Evolutionary conservation across 30 jellyfish, hydroid and myxozoan species (phyloP), one percentile per base, ranked within the genome.

Genomic region (Hydractinia symbiolongicarpus): DNA sequence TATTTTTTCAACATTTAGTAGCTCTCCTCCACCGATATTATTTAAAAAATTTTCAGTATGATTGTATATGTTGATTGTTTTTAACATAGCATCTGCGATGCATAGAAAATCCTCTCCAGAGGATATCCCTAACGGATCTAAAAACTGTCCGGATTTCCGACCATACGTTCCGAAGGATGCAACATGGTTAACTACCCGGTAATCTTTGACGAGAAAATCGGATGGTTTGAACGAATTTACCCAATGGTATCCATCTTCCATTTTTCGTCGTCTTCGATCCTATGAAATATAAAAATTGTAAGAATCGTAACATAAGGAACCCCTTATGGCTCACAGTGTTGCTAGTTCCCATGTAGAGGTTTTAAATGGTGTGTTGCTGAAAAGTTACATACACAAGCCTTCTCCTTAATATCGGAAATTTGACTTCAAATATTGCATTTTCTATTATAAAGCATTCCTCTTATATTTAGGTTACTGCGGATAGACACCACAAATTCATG

Each of bases 101-200:
- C 80, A 71, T 8, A 71, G 61, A 71, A 71, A 71, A 13, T 50
- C 80, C 13, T 71, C 80, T 30, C 40, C 16, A 5, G 80, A 20
- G 9, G 80, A 49, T 55, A 71, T 71, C 40, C 80, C 80, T 30
- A 71, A 20, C 15, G 80, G 80, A 20, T 71, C 80, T 13, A 58
- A 17, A 53, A 71, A 71, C 11, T 71, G 54, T 8, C 54, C 80
- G 67, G 80, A 30, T 8, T 71, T 71, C 5, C 51, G 40, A 71
- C 54, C 9, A 50, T 53, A 50, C 40, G 68, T 71, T 11, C 80
- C 66, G n/a, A 20, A 71, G 5, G 61, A 20, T 49, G n/a, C 15
- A 1, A 71, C 56, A 60, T 71, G 80, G 9, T 71, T 71, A 9
- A 71, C 80, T 11, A 7, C 6, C 50, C 61, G 56, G 80, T 71